These are phyloP conservation scores for Tenthredo distinguenda DNA, from an alignment of 2,888 invertebrate genomes.

Conservation along the genomic window DNA sequence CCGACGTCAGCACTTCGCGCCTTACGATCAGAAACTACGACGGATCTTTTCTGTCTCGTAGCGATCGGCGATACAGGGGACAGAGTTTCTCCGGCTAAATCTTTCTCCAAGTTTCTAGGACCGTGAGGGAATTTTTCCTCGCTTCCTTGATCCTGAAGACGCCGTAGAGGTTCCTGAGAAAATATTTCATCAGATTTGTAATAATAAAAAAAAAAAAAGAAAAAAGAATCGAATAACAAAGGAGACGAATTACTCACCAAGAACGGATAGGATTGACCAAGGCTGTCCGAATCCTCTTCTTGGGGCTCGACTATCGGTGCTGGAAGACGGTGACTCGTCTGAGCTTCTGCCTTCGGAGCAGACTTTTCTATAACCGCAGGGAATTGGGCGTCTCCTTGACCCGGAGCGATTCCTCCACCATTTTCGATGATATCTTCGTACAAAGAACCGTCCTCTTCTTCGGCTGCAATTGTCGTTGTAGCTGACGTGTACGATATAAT, in stretches of 20 bases:
- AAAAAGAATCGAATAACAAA: background rate
- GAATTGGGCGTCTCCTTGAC: slow-evolving; percentile 61
- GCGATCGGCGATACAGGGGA: slow-evolving; percentile 76
- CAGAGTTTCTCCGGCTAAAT: slow-evolving; percentile 78
- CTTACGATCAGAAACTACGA: slow-evolving; percentile 86
- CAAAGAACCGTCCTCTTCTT: slow-evolving; percentile 77
- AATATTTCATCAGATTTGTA: slow-evolving; percentile 52
- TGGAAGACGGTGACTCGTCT: slow-evolving; percentile 69
- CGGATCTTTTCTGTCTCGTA: slow-evolving; percentile 83
- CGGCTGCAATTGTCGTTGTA: slow-evolving; percentile 50
- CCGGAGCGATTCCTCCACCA: slow-evolving; percentile 66
- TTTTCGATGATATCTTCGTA: slow-evolving; percentile 84
- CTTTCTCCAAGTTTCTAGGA: slow-evolving; percentile 84
- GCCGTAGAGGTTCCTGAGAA: slow-evolving; percentile 75
- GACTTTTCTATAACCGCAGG: slow-evolving; percentile 21
- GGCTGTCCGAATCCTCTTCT: slow-evolving; percentile 62
- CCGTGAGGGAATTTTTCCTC: slow-evolving; percentile 89
- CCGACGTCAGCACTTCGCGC: slow-evolving; percentile 92
- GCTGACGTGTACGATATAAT: slow-evolving; percentile 63
- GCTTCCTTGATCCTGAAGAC: slow-evolving; percentile 78
- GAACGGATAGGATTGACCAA: slow-evolving; percentile 70
- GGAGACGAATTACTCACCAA: slow-evolving; percentile 70
- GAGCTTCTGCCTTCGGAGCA: slow-evolving; percentile 75
- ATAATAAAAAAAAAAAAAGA: background rate
- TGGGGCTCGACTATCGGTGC: slow-evolving; percentile 66